Evolutionary conservation across 2,797 vertebrate species (phyloP).

Genomic region (Poecilia velifera): DNA sequence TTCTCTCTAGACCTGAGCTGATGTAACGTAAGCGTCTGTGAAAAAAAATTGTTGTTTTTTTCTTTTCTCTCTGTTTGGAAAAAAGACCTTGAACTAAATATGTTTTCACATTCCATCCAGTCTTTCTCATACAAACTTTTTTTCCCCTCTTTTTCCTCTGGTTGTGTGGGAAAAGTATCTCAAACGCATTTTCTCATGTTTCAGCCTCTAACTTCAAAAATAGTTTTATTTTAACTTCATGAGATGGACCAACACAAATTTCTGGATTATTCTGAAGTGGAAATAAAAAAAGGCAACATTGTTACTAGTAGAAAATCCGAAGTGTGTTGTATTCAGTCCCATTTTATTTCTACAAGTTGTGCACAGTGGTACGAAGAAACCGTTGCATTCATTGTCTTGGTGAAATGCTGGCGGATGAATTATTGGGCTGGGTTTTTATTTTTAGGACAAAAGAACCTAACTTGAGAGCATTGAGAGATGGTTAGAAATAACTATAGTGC

Average conservation of each 20-base stretch:
- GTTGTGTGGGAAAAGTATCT: not conserved
- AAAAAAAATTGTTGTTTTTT: not conserved
- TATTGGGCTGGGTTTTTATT: too few species aligned
- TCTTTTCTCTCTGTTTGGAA: not conserved
- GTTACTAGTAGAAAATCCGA: not conserved
- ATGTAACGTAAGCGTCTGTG: not conserved
- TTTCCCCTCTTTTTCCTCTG: not conserved
- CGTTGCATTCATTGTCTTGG: not conserved
- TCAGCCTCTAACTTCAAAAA: not conserved
- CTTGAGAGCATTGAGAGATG: not conserved
- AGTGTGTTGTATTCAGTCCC: not conserved
- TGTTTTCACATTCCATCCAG: not conserved
- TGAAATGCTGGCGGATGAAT: not conserved
- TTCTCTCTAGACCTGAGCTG: not conserved
- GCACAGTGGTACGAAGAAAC: too few species aligned
- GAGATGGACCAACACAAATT: not conserved
- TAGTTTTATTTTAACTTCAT: not conserved
- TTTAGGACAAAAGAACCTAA: not conserved
- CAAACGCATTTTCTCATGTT: not conserved
- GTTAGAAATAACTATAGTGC: not conserved
- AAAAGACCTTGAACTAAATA: not conserved
- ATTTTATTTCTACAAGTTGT: too few species aligned
- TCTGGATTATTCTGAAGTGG: not conserved
- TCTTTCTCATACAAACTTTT: not conserved
- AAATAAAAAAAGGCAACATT: not conserved